Conservation (phyloP, 2,888 invertebrate species). For the Digitonthophagus gazella region DNA sequence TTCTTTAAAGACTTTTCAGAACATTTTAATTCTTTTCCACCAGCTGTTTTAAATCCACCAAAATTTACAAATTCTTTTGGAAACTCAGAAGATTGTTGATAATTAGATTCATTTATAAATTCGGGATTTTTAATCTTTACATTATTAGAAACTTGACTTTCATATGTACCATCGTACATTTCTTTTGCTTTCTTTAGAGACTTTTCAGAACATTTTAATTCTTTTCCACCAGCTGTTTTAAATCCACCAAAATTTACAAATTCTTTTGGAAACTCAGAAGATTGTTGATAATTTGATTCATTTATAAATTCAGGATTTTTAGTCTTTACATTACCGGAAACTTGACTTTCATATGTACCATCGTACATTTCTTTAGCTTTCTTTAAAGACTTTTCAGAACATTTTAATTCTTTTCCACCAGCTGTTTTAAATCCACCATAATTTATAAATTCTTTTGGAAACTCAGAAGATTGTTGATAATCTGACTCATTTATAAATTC, state of each 20-base stretch:
- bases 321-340: neutral
- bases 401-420: constrained; percentile 46
- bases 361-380: constrained; percentile 44
- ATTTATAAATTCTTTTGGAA: neutral
- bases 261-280: neutral
- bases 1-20: constrained; percentile 46
- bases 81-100: neutral
- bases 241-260: constrained; percentile 20
- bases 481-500: constrained; percentile 10
- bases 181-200: constrained; percentile 44
- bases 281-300: neutral
- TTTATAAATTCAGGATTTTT: neutral
- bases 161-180: constrained; percentile 37
- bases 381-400: constrained; percentile 46
- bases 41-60: constrained; percentile 40
- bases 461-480: neutral
- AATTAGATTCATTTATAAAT: constrained; percentile 9
- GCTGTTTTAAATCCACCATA: constrained; percentile 39
- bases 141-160: neutral
- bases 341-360: neutral
- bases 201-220: constrained; percentile 46
- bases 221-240: constrained; percentile 47
- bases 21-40: constrained; percentile 47
- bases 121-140: constrained; percentile 1
- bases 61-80: neutral